Conservation (phyloP, 2,797 vertebrate species). For the Anniella stebbinsi region DNA sequence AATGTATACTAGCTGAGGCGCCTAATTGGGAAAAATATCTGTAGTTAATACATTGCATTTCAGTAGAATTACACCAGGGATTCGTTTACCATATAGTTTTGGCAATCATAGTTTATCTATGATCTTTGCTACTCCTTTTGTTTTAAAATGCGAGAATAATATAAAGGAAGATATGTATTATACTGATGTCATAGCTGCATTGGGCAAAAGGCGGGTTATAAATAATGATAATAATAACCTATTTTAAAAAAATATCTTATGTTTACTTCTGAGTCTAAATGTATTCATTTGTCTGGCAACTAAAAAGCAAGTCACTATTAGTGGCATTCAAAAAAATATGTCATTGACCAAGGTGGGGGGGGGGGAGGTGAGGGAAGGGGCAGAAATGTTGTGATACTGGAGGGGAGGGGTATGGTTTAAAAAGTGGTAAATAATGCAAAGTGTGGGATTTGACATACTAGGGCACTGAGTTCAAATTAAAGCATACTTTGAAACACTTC, state of each 20-base stretch:
- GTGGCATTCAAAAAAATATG: not conserved
- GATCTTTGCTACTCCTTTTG: conserved; percentile 32
- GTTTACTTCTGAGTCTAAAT: not conserved
- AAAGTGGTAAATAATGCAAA: not conserved
- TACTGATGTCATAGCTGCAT: not conserved
- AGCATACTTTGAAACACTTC: not conserved
- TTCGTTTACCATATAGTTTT: conserved; percentile 11
- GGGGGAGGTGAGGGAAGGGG: too few relatives aligned
- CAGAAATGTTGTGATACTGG: not conserved
- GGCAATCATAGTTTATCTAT: not conserved
- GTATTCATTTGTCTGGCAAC: not conserved
- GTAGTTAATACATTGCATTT: conserved; percentile 32
- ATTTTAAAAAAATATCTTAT: too few relatives aligned
- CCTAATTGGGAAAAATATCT: conserved; percentile 36
- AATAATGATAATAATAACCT: too few relatives aligned
- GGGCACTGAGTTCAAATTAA: not conserved
- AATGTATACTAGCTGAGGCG: conserved; percentile 11
- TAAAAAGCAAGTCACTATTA: not conserved
- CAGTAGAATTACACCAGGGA: not conserved
- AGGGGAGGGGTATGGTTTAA: not conserved
- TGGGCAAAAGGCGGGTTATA: too few relatives aligned
- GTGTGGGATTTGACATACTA: not conserved
- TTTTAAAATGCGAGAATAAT: conserved; percentile 43
- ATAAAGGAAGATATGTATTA: conserved; percentile 46
- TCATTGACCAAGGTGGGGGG: not conserved